These are phyloP conservation scores for Glaucopsyche alexis DNA, from an alignment of 2,888 invertebrate species.

Conservation along the genomic window DNA sequence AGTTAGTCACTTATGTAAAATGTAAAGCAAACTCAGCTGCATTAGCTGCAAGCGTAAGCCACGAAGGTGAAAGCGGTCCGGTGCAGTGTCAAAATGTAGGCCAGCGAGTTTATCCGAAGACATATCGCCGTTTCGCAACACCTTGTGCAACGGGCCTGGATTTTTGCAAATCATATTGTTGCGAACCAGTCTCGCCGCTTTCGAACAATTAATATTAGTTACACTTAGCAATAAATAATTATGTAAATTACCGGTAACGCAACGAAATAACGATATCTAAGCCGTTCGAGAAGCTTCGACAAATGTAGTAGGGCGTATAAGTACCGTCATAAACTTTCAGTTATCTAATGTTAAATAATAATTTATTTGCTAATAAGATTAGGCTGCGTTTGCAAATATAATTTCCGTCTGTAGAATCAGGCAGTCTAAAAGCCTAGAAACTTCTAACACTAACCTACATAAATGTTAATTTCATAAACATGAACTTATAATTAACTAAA, in stretches of 20 bases:
- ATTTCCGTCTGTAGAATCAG: too few species aligned
- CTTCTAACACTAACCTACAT: too few species aligned
- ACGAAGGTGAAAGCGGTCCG: slow-evolving; percentile 41
- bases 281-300: slow-evolving; percentile 8
- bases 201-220: slow-evolving; percentile 26
- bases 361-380: too few species aligned
- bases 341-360: too few species aligned
- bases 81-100: slow-evolving; percentile 37
- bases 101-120: slow-evolving; percentile 36
- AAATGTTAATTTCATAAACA: too few species aligned
- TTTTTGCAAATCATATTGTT: slow-evolving; percentile 24
- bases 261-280: not conserved
- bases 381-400: too few species aligned
- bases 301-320: not conserved
- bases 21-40: slow-evolving; percentile 4
- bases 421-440: too few species aligned
- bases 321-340: too few species aligned
- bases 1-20: not conserved
- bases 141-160: slow-evolving; percentile 35
- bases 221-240: not conserved
- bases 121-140: slow-evolving; percentile 34
- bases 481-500: too few species aligned
- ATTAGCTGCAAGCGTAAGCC: slow-evolving; percentile 14
- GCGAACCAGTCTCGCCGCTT: slow-evolving; percentile 12
- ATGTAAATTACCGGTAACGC: not conserved